These are phyloP conservation scores for Drymodes brunneopygia DNA, from an alignment of 2,113 vertebrate genomes.

Conservation along the genomic window DNA sequence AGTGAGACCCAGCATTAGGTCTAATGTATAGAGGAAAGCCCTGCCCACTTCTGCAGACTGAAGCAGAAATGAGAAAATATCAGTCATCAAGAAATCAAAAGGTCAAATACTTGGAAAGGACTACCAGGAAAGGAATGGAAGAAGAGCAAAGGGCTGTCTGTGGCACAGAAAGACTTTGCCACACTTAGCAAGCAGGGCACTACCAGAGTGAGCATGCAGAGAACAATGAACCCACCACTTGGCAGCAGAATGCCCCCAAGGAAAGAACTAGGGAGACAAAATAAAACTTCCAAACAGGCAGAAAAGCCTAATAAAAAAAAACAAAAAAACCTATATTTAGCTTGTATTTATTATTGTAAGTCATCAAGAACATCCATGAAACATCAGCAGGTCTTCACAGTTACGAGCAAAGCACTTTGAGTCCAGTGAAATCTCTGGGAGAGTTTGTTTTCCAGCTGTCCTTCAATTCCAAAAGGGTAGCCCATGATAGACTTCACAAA, in stretches of 20 bases:
- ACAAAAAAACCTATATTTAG: not conserved
- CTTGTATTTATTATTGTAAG: rapidly evolving
- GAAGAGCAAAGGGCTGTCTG: not conserved
- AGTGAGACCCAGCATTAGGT: not conserved
- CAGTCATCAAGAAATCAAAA: not conserved
- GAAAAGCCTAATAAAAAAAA: not conserved
- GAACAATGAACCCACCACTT: not conserved
- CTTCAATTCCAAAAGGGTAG: not conserved
- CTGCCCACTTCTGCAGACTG: not conserved
- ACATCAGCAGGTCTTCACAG: not conserved
- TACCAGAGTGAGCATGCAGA: not conserved
- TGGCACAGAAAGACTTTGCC: not conserved
- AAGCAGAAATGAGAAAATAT: not conserved
- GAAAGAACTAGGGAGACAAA: not conserved
- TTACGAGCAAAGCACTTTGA: not conserved
- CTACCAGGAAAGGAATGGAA: not conserved
- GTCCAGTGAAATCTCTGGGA: not conserved
- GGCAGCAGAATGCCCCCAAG: not conserved
- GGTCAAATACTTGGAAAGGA: not conserved
- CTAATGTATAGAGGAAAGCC: not conserved
- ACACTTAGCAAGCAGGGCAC: not conserved
- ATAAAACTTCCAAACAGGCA: not conserved
- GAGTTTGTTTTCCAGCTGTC: not conserved
- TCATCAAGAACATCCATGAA: not conserved
- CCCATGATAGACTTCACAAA: not conserved